Evolutionary conservation across 1,140 invertebrate species (phyloP).

Genomic region (Drosophila oshimai): DNA sequence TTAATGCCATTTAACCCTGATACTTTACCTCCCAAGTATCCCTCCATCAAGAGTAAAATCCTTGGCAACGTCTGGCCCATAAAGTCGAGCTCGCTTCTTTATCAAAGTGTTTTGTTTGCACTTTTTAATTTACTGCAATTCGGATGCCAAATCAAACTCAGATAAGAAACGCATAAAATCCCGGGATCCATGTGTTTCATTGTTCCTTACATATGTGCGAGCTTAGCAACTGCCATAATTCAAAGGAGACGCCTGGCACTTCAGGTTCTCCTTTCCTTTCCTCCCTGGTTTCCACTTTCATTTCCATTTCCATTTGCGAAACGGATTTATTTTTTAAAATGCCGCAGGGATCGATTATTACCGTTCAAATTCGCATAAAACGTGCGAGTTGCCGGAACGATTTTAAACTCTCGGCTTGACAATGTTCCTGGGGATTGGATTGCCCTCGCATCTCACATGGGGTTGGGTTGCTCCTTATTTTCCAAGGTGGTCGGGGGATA

Average conservation of each 20-base stretch:
- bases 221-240: conserved; percentile 69
- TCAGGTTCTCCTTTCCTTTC: not conserved
- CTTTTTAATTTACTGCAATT: conserved; percentile 81
- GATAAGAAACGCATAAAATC: conserved; percentile 76
- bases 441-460: conserved; percentile 4
- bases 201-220: conserved; percentile 40
- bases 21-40: conserved; percentile 13
- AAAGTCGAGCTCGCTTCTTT: conserved; percentile 43
- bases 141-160: conserved; percentile 67
- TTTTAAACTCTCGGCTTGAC: conserved; percentile 53
- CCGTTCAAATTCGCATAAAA: conserved; percentile 83
- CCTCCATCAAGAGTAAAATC: not conserved
- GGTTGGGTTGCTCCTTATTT: conserved; percentile 20
- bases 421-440: conserved; percentile 1
- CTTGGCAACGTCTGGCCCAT: conserved; percentile 39
- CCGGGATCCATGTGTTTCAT: conserved; percentile 18
- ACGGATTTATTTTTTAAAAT: conserved; percentile 83
- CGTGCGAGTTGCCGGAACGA: conserved; percentile 75
- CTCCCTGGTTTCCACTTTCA: conserved; percentile 21
- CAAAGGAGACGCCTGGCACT: conserved; percentile 29
- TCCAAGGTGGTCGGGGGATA: conserved; percentile 29
- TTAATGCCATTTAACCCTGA: not conserved
- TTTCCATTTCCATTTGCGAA: conserved; percentile 68
- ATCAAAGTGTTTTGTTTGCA: conserved; percentile 77
- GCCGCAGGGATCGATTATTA: conserved; percentile 83